phyloP scores from a whole-genome alignment of 2,113 vertebrate species.

The Reinhardtius hippoglossoides region DNA sequence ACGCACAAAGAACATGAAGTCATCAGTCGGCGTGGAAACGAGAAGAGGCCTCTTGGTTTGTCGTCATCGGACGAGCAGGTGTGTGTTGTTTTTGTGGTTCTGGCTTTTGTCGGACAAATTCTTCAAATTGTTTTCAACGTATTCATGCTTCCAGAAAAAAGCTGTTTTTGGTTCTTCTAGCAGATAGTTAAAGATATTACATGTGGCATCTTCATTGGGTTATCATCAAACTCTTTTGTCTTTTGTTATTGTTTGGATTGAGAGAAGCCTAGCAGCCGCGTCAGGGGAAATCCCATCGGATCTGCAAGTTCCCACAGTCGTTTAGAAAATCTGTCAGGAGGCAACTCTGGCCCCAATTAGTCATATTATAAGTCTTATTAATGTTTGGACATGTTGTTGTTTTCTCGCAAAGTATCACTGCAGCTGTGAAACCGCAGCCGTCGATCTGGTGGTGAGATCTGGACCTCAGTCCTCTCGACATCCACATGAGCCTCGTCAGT shows the following conservation, averaged over 20 bases:
- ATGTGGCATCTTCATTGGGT: too few relatives aligned
- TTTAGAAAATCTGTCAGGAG: background rate
- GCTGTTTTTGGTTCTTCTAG: background rate
- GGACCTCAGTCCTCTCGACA: slow-evolving; percentile 8
- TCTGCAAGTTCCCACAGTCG: background rate
- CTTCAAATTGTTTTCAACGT: background rate
- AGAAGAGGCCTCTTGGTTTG: slow-evolving; percentile 18
- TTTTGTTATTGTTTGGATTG: too few relatives aligned
- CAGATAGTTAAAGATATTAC: too few relatives aligned
- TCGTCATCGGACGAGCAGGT: slow-evolving; percentile 4
- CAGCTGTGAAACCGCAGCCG: slow-evolving; percentile 22
- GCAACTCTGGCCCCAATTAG: slow-evolving; percentile 8
- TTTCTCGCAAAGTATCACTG: background rate
- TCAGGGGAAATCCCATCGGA: background rate
- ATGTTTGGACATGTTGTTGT: background rate
- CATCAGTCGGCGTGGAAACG: background rate
- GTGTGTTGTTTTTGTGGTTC: slow-evolving; percentile 3
- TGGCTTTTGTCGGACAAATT: background rate
- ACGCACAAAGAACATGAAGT: background rate
- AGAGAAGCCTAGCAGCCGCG: too few relatives aligned
- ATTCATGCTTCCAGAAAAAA: background rate
- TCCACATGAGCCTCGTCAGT: too few relatives aligned
- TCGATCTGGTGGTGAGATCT: slow-evolving; percentile 8
- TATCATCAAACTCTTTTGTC: background rate
- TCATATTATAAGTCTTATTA: too few relatives aligned